Evolutionary conservation across 2,888 invertebrate species (phyloP).

Genomic region (Xestia xanthographa): DNA sequence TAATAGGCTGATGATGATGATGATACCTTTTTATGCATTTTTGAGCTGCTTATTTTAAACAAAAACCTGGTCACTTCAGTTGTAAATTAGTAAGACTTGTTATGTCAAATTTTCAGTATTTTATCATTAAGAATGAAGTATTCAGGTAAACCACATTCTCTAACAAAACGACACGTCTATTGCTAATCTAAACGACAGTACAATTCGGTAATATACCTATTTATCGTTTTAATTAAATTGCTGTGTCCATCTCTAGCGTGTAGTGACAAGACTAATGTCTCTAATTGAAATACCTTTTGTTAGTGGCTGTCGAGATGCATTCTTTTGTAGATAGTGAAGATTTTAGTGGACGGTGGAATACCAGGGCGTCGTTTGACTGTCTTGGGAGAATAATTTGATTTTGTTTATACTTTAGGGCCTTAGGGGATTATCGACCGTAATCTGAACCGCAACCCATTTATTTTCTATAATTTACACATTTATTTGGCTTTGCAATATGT

Average conservation of each 20-base stretch:
- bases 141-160: background rate
- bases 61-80: background rate
- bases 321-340: conserved; percentile 45
- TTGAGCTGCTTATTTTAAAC: background rate
- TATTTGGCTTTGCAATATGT: too few relatives aligned
- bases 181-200: conserved; percentile 23
- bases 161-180: conserved; percentile 3
- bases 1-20: too few relatives aligned
- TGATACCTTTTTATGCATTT: too few relatives aligned
- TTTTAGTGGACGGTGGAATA: conserved; percentile 35
- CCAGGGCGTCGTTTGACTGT: conserved; percentile 10
- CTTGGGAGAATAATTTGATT: conserved; percentile 11
- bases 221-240: conserved; percentile 75
- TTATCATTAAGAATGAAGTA: background rate
- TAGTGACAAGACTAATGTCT: conserved; percentile 73
- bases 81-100: too few relatives aligned
- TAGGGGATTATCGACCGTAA: background rate
- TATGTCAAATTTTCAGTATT: too few relatives aligned
- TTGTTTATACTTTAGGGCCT: background rate
- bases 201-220: conserved; percentile 23
- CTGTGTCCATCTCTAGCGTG: conserved; percentile 65
- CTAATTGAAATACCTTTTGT: conserved; percentile 83
- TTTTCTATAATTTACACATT: too few relatives aligned
- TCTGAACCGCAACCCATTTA: background rate
- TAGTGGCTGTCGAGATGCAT: conserved; percentile 51